Percentiles rank a stretch among this genome's conserved stretches.
phyloP scores from a whole-genome alignment of 2,888 invertebrate genomes.

The Drosophila prostipennis region DNA sequence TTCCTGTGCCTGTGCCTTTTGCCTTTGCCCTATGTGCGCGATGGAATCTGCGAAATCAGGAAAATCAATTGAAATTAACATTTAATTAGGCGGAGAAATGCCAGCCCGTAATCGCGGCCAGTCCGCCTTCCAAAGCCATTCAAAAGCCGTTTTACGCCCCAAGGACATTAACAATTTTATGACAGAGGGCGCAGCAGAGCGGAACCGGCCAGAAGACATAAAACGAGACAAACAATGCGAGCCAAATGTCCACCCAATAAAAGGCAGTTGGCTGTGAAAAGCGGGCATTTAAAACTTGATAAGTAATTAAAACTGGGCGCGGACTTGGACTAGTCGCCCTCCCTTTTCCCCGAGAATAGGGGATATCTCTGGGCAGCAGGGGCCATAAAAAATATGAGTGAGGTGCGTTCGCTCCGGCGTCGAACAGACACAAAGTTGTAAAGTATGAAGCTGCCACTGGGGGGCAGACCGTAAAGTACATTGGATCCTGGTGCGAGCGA shows the following conservation, averaged over 20 bases:
- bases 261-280: conserved; percentile 64
- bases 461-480: conserved; percentile 52
- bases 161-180: conserved; percentile 46
- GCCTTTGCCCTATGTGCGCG: too few species aligned
- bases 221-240: conserved; percentile 47
- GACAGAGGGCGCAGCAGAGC: conserved; percentile 37
- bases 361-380: conserved; percentile 51
- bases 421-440: conserved; percentile 31
- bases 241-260: conserved; percentile 57
- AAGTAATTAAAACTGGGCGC: conserved; percentile 64
- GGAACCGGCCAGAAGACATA: conserved; percentile 34
- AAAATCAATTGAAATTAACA: conserved; percentile 54
- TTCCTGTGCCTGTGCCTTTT: neutral
- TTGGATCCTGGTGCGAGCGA: conserved; percentile 23
- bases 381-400: conserved; percentile 36
- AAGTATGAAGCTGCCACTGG: conserved; percentile 34
- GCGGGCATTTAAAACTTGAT: conserved; percentile 73
- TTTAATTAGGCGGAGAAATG: conserved; percentile 55
- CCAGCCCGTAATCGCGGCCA: conserved; percentile 30
- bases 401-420: conserved; percentile 19
- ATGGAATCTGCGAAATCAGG: conserved; percentile 29
- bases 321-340: conserved; percentile 4
- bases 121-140: conserved; percentile 16
- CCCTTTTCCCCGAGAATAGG: neutral
- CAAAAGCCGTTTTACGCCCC: conserved; percentile 72